A percentile compares a stretch with the other conserved stretches of the same genome.
These are phyloP conservation scores for Sebastes iracundus DNA, from an alignment of 2,797 vertebrate genomes.

Conservation along the genomic window DNA sequence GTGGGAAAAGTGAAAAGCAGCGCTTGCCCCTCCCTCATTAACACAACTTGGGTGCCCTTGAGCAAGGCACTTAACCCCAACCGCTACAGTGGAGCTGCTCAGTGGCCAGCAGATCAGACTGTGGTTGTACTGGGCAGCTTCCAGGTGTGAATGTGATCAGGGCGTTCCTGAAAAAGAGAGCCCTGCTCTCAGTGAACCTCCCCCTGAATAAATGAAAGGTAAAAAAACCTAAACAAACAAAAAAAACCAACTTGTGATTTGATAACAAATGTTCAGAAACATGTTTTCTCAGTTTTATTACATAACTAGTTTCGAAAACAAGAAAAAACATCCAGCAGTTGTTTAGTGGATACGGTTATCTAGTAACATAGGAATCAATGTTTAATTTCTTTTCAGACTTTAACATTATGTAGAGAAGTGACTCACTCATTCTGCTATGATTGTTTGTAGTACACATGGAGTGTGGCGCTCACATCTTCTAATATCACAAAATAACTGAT, in stretches of 20 bases:
- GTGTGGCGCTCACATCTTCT: not conserved
- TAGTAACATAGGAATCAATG: not conserved
- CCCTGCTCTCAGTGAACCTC: no score
- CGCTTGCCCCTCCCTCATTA: no score
- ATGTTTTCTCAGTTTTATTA: conserved; percentile 39
- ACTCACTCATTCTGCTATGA: not conserved
- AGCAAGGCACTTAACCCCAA: no score
- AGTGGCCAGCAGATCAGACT: no score
- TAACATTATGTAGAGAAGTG: not conserved
- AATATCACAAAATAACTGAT: not conserved
- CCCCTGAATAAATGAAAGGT: no score
- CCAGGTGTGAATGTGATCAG: no score
- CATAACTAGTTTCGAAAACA: conserved; percentile 26
- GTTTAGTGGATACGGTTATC: not conserved
- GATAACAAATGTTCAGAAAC: not conserved
- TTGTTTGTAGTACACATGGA: not conserved
- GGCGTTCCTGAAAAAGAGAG: no score
- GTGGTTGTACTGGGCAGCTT: no score
- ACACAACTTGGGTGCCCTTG: no score
- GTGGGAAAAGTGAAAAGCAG: no score
- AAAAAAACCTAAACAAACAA: no score
- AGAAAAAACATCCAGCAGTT: not conserved
- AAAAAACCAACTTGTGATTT: not conserved
- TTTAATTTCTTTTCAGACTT: not conserved
- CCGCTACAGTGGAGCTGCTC: no score